These are phyloP conservation scores for Sphaeridia pumilis DNA, from an alignment of 2,888 invertebrate species.

Conservation along the genomic window DNA sequence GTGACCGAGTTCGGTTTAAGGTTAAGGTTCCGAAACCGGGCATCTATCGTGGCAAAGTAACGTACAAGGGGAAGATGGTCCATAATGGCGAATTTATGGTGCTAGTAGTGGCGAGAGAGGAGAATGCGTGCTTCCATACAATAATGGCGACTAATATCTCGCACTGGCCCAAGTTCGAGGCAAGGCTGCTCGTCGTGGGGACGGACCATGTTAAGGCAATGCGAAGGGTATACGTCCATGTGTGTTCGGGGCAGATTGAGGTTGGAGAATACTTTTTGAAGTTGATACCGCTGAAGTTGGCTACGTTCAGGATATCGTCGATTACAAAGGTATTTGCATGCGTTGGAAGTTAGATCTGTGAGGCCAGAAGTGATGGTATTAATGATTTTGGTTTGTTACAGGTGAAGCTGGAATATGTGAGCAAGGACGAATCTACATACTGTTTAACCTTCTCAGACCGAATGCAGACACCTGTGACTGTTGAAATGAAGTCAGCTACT, in stretches of 20 bases:
- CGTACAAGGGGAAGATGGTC: constrained; percentile 59
- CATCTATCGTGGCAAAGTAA: constrained; percentile 43
- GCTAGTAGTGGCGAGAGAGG: constrained; percentile 66
- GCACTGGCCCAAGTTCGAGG: constrained; percentile 55
- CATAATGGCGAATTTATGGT: constrained; percentile 86
- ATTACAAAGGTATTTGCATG: constrained; percentile 84
- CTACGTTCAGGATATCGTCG: constrained; percentile 80
- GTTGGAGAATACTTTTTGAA: constrained; percentile 84
- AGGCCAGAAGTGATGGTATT: too few species aligned
- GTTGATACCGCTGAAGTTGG: constrained; percentile 80
- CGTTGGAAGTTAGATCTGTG: too few species aligned
- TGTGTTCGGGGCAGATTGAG: constrained; percentile 80
- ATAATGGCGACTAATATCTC: constrained; percentile 9
- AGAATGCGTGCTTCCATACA: neutral
- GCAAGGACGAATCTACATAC: constrained; percentile 45
- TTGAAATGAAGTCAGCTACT: constrained; percentile 51
- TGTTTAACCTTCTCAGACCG: constrained; percentile 80
- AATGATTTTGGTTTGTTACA: neutral
- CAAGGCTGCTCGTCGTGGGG: constrained; percentile 55
- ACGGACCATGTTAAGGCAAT: constrained; percentile 55
- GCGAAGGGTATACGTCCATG: constrained; percentile 75
- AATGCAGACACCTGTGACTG: constrained; percentile 69
- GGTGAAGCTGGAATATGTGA: constrained; percentile 35
- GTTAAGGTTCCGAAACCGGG: neutral
- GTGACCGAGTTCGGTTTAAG: neutral